Percentiles rank a stretch among this genome's conserved stretches.
These are phyloP conservation scores for Conus canariensis DNA, from an alignment of 2,888 invertebrate genomes.

Conservation along the genomic window DNA sequence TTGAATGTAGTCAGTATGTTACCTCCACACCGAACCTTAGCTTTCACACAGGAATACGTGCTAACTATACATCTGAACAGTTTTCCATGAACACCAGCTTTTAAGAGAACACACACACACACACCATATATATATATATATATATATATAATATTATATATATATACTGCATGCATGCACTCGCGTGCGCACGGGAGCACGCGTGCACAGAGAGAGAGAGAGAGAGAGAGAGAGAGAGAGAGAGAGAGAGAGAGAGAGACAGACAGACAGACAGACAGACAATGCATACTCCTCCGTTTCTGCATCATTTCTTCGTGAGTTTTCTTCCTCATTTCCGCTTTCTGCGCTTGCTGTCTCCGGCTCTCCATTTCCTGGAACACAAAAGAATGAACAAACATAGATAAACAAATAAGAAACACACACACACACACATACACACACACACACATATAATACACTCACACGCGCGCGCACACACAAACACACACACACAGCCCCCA, in stretches of 20 bases:
- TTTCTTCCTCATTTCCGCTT: conserved; percentile 88
- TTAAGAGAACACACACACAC: no score
- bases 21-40: no score
- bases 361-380: conserved; percentile 87
- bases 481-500: not conserved
- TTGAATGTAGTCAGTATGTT: no score
- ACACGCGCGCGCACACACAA: not conserved
- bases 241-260: not conserved
- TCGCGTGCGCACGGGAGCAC: not conserved
- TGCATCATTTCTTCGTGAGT: conserved; percentile 83
- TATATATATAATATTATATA: no score
- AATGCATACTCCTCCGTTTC: conserved; percentile 62
- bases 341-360: conserved; percentile 90
- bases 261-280: not conserved
- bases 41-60: no score
- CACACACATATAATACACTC: not conserved
- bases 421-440: not conserved
- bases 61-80: no score
- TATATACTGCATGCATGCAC: not conserved
- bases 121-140: no score
- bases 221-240: not conserved
- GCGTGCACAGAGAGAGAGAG: not conserved
- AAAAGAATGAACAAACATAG: not conserved
- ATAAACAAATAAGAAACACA: not conserved
- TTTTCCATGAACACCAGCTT: no score